These are phyloP conservation scores for Charina bottae DNA, from an alignment of 2,113 vertebrate species.

Conservation along the genomic window DNA sequence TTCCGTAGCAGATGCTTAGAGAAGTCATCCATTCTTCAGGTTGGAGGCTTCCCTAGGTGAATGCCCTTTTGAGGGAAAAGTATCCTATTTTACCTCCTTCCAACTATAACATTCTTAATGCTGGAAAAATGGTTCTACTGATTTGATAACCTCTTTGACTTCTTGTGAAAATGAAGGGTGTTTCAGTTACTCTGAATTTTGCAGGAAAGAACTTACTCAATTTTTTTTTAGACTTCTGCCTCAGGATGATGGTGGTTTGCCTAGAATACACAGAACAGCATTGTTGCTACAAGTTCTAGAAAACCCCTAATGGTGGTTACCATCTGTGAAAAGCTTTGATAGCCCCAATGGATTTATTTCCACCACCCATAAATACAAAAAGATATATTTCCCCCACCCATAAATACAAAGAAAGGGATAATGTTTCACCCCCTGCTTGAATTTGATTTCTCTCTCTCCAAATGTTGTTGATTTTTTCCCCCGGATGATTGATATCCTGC, in stretches of 20 bases:
- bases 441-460: not conserved
- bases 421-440: not conserved
- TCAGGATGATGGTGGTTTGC: not conserved
- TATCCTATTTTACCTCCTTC: not conserved
- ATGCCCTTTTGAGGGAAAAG: not conserved
- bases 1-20: not conserved
- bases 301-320: not conserved
- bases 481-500: too few relatives aligned
- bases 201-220: not conserved
- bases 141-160: not conserved
- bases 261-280: not conserved
- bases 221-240: too few relatives aligned
- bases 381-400: not conserved
- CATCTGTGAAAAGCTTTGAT: not conserved
- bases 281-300: not conserved
- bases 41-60: not conserved
- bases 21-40: not conserved
- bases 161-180: not conserved
- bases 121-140: too few relatives aligned
- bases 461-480: not conserved
- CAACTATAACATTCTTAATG: not conserved
- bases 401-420: not conserved
- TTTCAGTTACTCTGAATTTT: not conserved
- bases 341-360: not conserved
- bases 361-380: not conserved